Conservation (phyloP, 2,888 invertebrate genomes). For the Phyllotreta striolata region DNA sequence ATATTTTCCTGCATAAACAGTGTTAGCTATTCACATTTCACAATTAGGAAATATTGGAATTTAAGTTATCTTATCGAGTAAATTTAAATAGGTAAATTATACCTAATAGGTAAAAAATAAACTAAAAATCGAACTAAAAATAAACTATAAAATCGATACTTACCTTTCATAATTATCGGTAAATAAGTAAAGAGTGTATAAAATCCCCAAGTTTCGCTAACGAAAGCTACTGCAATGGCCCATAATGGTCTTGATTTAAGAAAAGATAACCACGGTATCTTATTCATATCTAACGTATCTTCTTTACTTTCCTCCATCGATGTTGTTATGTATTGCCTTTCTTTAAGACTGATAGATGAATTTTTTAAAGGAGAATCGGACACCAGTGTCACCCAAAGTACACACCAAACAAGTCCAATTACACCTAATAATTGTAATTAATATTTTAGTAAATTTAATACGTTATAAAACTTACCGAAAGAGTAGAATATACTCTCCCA, state of each 20-base stretch:
- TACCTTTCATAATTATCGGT: conserved; percentile 40
- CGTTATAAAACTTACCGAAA: conserved; percentile 58
- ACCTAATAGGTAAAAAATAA: no score
- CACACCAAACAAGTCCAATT: conserved; percentile 75
- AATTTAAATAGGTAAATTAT: no score
- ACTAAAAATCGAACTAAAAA: no score
- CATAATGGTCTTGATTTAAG: conserved; percentile 80
- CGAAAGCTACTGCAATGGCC: conserved; percentile 84
- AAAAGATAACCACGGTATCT: conserved; percentile 81
- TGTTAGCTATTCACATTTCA: no score
- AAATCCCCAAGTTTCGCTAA: conserved; percentile 91
- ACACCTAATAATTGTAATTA: conserved; percentile 62
- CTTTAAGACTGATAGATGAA: conserved; percentile 73
- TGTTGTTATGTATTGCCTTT: conserved; percentile 76
- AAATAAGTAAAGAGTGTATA: conserved; percentile 69
- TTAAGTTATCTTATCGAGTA: no score
- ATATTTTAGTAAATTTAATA: not conserved
- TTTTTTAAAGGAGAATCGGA: conserved; percentile 79
- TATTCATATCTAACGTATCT: conserved; percentile 62
- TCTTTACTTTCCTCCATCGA: conserved; percentile 63
- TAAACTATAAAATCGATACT: no score
- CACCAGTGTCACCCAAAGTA: conserved; percentile 75
- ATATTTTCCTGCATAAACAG: no score
- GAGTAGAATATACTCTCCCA: conserved; percentile 86
- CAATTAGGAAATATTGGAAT: no score